Evolutionary conservation across 2,113 vertebrate species (phyloP).

Genomic region (Apteryx owenii): DNA sequence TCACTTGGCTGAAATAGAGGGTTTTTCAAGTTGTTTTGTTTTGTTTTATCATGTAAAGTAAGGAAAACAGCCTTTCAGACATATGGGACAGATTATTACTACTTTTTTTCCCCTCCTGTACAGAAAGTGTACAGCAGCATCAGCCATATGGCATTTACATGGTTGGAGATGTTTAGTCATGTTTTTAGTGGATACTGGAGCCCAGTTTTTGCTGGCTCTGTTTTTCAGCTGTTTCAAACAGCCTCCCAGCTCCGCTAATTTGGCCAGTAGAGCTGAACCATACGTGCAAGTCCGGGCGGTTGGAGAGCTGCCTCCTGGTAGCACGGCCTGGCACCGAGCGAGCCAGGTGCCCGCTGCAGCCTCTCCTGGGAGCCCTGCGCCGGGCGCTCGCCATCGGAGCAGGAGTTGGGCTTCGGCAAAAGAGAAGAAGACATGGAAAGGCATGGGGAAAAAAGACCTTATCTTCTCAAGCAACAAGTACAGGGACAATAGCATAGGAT

Average conservation of each 20-base stretch:
- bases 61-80: slow-evolving; percentile 6
- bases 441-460: background rate
- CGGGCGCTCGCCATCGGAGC: background rate
- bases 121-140: slow-evolving; percentile 15
- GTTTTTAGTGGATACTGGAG: slow-evolving; percentile 9
- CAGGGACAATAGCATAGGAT: background rate
- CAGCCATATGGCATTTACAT: slow-evolving; percentile 6
- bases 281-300: rapidly evolving
- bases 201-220: slow-evolving; percentile 37
- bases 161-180: slow-evolving; percentile 56
- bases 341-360: rapidly evolving
- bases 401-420: background rate
- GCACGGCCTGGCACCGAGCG: background rate
- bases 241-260: background rate
- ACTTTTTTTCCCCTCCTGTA: background rate
- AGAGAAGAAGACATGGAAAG: background rate
- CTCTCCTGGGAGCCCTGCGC: background rate
- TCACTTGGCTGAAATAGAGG: background rate
- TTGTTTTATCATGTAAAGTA: background rate
- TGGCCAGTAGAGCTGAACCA: background rate
- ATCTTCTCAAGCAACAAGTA: background rate
- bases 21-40: background rate
- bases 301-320: background rate
- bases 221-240: slow-evolving; percentile 18
- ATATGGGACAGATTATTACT: slow-evolving; percentile 26